Percentiles rank a stretch among this genome's conserved stretches.
phyloP scores from a whole-genome alignment of 2,113 vertebrate genomes.

The Tenebrosternarchus preto region DNA sequence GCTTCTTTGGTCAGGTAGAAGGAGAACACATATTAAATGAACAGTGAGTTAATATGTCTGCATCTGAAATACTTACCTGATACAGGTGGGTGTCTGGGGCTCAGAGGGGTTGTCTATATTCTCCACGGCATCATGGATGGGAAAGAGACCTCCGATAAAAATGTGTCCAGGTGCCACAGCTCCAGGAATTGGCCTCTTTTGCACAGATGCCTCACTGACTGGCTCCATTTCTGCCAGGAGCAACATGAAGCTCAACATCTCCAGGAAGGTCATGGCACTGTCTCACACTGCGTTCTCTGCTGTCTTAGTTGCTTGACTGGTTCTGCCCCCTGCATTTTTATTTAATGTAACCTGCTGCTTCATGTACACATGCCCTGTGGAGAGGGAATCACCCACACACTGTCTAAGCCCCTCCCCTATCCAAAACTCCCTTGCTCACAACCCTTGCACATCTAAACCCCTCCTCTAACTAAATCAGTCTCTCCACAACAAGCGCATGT shows the following conservation, averaged over 20 bases:
- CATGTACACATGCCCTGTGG: background rate
- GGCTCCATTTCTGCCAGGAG: conserved; percentile 5
- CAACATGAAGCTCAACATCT: conserved; percentile 1
- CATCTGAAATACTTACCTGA: conserved; percentile 72
- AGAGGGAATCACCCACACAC: background rate
- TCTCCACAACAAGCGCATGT: background rate
- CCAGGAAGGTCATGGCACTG: conserved; percentile 31
- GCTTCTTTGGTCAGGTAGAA: background rate
- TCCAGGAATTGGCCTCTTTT: background rate
- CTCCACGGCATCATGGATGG: conserved; percentile 55
- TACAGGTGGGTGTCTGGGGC: conserved; percentile 73
- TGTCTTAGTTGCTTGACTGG: background rate
- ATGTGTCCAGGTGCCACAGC: conserved; percentile 59
- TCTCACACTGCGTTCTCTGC: background rate
- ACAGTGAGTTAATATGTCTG: background rate
- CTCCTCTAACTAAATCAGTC: background rate
- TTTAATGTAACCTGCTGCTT: background rate
- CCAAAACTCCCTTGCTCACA: background rate
- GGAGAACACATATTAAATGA: background rate
- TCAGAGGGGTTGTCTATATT: conserved; percentile 55
- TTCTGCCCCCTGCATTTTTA: background rate
- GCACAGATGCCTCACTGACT: background rate
- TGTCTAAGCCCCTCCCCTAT: background rate
- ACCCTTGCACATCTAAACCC: too few relatives aligned
- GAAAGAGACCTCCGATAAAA: conserved; percentile 68